Evolutionary conservation across 2,113 vertebrate genomes (phyloP), one percentile per base, ranked within the genome.

Genomic region (Pedetes capensis): DNA sequence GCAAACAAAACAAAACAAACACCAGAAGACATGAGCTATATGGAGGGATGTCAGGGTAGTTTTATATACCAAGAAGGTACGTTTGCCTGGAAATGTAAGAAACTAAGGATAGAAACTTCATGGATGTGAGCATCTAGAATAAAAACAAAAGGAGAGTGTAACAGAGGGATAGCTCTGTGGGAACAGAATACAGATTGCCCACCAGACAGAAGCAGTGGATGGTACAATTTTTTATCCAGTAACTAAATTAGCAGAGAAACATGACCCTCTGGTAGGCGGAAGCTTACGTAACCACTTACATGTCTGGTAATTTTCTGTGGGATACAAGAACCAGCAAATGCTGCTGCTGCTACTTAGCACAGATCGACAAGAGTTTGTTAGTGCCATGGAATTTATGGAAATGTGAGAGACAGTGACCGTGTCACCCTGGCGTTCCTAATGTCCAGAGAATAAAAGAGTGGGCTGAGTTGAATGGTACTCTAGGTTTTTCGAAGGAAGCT

Each of bases 181-280:
- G 34, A 34, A 27, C 8, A 37, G 32, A 34, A n/a, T 59, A 53
- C 13, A 91, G 89, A 51, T 29, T 75, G 9, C 13, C 7, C 37
- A 27, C 13, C 10, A 42, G 27, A 42, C 0, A 81, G 16, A 68
- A 68, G 47, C 14, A 74, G 11, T 27, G 12, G 10, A 63, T 42
- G 23, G 20, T 10, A n/a, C 0, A 10, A 47, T 82, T 82, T 83
- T 53, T 37, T 23, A 64, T 47, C 20, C 5, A 25, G 11, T 79
- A 78, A 89, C 10, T 64, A 89, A 53, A 49, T n/a, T 22, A 79
- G 14, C 32, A 17, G 34, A 88, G 63, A 91, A 76, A 59, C 12
- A 39, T 3, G 2, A 55, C 23, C 0, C 4, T 2, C 37, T 23
- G 20, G 8, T 29, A n/a, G 16, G 5, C 12, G 32, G n/a, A 47